These are phyloP conservation scores for Cheirogaleus medius DNA, from an alignment of 2,113 vertebrate species.

Conservation along the genomic window DNA sequence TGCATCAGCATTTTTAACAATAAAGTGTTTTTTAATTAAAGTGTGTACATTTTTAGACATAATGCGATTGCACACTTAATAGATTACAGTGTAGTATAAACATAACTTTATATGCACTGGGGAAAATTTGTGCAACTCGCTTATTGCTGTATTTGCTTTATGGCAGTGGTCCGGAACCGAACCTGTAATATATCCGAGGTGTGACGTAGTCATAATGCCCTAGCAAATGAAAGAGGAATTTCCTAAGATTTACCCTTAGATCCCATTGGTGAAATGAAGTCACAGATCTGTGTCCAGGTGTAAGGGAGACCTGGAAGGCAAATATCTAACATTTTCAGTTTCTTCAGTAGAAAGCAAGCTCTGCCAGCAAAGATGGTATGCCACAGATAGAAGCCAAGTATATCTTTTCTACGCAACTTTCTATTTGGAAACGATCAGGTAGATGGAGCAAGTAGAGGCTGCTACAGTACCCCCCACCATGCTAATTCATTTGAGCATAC, in stretches of 20 bases:
- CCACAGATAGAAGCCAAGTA: not conserved
- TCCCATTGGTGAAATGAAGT: not conserved
- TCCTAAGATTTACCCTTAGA: not conserved
- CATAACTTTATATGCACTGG: not conserved
- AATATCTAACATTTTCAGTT: not conserved
- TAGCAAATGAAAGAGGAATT: not conserved
- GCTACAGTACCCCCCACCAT: rapidly evolving
- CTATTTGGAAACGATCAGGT: not conserved
- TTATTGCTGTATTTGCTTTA: not conserved
- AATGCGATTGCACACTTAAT: not conserved
- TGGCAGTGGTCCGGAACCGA: not conserved
- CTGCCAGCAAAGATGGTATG: not conserved
- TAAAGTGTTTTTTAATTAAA: not conserved
- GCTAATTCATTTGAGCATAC: not conserved
- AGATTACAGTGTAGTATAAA: not conserved
- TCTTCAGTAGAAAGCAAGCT: not conserved
- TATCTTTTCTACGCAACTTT: not conserved
- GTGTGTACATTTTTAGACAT: not conserved
- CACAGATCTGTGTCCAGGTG: not conserved
- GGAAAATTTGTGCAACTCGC: not conserved
- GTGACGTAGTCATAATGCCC: not conserved
- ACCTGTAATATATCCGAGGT: not conserved
- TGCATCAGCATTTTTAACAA: not conserved
- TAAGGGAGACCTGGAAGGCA: not conserved
- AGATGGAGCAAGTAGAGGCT: not conserved